Conservation (phyloP, 2,888 invertebrate genomes). For the Lochmaea crataegi region DNA sequence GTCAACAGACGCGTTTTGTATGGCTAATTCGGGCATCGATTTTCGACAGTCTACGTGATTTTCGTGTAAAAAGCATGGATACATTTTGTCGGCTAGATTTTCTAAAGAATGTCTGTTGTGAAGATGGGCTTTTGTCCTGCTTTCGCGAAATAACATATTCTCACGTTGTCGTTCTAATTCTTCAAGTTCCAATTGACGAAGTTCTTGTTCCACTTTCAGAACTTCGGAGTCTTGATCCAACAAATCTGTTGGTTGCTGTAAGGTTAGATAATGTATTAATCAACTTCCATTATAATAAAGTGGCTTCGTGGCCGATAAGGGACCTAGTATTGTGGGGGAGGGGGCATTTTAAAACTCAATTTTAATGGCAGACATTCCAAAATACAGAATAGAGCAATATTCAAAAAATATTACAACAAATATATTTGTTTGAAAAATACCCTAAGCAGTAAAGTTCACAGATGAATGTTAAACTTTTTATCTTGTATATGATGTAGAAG, state of each 20-base stretch:
- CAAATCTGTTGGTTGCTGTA: slow-evolving; percentile 53
- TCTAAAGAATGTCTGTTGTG: slow-evolving; percentile 61
- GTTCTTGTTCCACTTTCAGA: slow-evolving; percentile 81
- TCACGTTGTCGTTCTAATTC: slow-evolving; percentile 80
- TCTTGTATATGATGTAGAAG: background rate
- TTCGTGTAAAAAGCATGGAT: slow-evolving; percentile 50
- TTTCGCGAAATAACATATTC: slow-evolving; percentile 75
- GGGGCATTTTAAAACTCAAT: too few species aligned
- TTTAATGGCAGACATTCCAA: too few species aligned
- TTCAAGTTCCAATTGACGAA: slow-evolving; percentile 81
- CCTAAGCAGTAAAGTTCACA: too few species aligned
- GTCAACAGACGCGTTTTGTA: slow-evolving; percentile 50
- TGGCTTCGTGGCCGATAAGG: too few species aligned
- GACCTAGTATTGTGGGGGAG: too few species aligned
- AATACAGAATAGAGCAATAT: too few species aligned
- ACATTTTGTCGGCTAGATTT: slow-evolving; percentile 60
- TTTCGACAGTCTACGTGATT: slow-evolving; percentile 58
- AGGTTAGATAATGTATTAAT: slow-evolving; percentile 7
- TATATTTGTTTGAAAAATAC: too few species aligned
- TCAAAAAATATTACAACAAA: too few species aligned
- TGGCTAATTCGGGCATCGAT: slow-evolving; percentile 60
- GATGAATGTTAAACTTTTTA: too few species aligned
- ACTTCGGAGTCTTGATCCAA: slow-evolving; percentile 66
- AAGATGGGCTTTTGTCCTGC: slow-evolving; percentile 65
- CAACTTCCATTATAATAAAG: too few species aligned